Conservation (phyloP, 2,888 invertebrate species). For the Pollenia griseotomentosa region DNA sequence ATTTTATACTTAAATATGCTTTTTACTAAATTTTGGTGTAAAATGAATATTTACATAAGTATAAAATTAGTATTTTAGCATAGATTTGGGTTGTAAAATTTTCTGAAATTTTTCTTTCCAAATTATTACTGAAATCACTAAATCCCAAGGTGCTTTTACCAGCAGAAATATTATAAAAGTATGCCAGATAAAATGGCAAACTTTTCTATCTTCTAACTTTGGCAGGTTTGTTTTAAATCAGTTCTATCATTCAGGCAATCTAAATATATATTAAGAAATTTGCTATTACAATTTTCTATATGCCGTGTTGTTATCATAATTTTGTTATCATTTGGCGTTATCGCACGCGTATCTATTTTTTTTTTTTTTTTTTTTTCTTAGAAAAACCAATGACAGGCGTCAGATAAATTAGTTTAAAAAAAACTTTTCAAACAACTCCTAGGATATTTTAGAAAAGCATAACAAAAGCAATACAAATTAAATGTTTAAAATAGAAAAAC, state of each 20-base stretch:
- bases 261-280: constrained; percentile 17
- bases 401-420: background rate
- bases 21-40: too few relatives aligned
- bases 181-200: too few relatives aligned
- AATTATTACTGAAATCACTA: too few relatives aligned
- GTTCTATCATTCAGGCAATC: constrained; percentile 5
- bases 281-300: constrained; percentile 29
- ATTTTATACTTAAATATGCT: too few relatives aligned
- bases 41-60: too few relatives aligned
- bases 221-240: background rate
- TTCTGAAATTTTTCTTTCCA: too few relatives aligned
- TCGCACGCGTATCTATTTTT: constrained; percentile 52
- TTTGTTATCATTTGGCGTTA: constrained; percentile 62
- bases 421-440: background rate
- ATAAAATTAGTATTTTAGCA: too few relatives aligned
- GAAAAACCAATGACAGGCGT: background rate
- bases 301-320: constrained; percentile 68
- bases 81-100: too few relatives aligned
- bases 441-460: background rate
- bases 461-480: background rate
- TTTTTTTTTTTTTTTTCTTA: background rate
- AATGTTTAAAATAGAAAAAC: background rate
- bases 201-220: too few relatives aligned
- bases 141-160: too few relatives aligned
- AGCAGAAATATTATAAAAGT: too few relatives aligned